Evolutionary conservation across 1,140 invertebrate genomes (phyloP), one percentile per base, ranked within the genome.

Genomic region (Lepidurus apus): DNA sequence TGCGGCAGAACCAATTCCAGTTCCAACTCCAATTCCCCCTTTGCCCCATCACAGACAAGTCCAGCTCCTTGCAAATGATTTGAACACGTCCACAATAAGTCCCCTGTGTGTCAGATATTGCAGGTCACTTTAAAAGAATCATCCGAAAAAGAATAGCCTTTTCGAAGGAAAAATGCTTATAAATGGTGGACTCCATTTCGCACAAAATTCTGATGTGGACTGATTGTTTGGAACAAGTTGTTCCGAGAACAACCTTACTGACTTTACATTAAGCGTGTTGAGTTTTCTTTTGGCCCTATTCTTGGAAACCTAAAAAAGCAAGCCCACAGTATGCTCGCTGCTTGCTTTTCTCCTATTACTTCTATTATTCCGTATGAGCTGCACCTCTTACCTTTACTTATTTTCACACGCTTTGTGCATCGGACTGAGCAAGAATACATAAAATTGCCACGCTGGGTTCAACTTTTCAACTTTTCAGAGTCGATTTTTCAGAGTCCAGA

Each of bases 91-190:
- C n/a, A n/a, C n/a, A n/a, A n/a, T n/a, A n/a, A 26, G 26, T 26
- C 26, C 26, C 26, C 26, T 2, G 45, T 47, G 45, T 47, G 45
- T 10, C 45, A 47, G 17, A 47, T 47, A 17, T 47, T 47, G 17
- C 45, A 47, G 0, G 45, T 75, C 74, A 17, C 34, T 42, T 75
- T 75, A 75, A 75, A 75, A 75, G 17, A 34, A 21, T 42, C 24
- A 1, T 4, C 43, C 17, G 24, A 42, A 13, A 75, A 26, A 75
- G 34, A 75, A 42, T 42, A 75, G 43, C 3, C 34, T 75, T n/a
- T 75, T 34, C 45, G 45, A 47, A 1, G 45, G 45, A 47, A 47
- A 47, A 9, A 47, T 47, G 45, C 45, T 47, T 47, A 47, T 47
- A 47, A 47, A 47, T 47, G 9, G 45, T 11, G 45, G 45, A 47